A percentile compares a stretch with the other conserved stretches of the same genome.
These are phyloP conservation scores for Hexactinellida sp. DNA, from an alignment of 37 sponge, comb jelly and placozoan genomes.

Conservation along the genomic window DNA sequence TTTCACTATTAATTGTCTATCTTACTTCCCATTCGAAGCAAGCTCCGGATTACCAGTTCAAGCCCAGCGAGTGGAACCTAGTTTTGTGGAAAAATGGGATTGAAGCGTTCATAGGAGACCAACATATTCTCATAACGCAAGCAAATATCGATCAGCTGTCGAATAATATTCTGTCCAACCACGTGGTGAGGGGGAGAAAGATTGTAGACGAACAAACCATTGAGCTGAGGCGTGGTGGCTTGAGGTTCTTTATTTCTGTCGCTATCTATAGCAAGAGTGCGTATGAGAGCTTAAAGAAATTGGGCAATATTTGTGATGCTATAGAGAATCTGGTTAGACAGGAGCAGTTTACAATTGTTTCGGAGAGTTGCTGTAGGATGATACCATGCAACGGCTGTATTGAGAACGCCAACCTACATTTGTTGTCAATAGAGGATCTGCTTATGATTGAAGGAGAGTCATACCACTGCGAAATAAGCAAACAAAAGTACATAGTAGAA, in stretches of 20 bases:
- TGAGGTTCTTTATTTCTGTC: background rate
- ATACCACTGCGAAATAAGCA: background rate
- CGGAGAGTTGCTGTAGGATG: background rate
- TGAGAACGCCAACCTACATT: background rate
- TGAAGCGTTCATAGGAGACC: background rate
- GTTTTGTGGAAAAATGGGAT: background rate
- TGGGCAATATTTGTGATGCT: background rate
- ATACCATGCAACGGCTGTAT: background rate
- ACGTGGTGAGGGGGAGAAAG: background rate
- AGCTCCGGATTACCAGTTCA: background rate
- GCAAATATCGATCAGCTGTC: background rate
- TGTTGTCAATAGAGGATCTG: background rate
- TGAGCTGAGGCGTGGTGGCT: background rate
- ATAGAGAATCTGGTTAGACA: background rate
- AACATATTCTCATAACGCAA: background rate
- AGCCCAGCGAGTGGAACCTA: background rate
- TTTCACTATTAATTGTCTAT: background rate
- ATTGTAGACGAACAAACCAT: background rate
- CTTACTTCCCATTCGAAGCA: background rate
- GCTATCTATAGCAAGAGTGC: background rate
- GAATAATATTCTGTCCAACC: background rate
- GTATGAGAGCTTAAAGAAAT: background rate
- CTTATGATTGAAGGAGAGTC: background rate
- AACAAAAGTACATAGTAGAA: background rate
- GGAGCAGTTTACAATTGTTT: background rate